phyloP scores from a whole-genome alignment of 1,140 invertebrate species.

The Polypedilum vanderplanki region DNA sequence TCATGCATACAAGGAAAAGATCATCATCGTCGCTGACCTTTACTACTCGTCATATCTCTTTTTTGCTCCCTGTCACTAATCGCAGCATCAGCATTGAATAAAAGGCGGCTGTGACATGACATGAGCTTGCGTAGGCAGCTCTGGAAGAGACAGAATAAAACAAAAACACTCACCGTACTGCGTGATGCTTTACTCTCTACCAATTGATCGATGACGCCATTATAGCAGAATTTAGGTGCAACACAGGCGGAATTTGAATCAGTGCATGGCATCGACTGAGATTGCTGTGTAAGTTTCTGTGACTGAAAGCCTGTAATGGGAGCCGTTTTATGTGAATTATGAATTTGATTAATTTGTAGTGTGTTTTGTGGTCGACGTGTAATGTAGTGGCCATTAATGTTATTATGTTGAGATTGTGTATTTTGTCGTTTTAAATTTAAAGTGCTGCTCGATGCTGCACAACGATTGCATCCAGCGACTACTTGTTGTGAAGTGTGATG shows the following conservation, averaged over 20 bases:
- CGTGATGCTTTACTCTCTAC: constrained; percentile 3
- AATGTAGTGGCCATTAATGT: background rate
- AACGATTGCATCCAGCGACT: background rate
- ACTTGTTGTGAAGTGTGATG: background rate
- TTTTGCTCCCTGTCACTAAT: too few relatives aligned
- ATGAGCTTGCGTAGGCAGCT: background rate
- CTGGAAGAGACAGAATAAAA: background rate
- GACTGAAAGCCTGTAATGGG: background rate
- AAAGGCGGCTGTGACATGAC: too few relatives aligned
- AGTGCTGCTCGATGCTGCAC: background rate
- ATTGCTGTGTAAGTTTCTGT: background rate
- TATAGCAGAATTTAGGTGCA: background rate
- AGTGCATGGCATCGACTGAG: background rate
- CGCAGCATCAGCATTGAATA: too few relatives aligned
- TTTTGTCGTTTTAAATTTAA: background rate
- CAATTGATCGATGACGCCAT: constrained; percentile 3
- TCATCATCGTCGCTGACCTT: too few relatives aligned
- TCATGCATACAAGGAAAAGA: too few relatives aligned
- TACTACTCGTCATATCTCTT: too few relatives aligned
- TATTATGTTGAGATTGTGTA: background rate
- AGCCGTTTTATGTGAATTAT: background rate
- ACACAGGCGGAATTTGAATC: background rate
- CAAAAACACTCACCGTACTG: background rate
- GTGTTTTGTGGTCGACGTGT: constrained; percentile 4
- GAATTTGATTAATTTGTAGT: background rate